phyloP scores from a whole-genome alignment of 2,113 vertebrate genomes.

The Prunella fulvescens region DNA sequence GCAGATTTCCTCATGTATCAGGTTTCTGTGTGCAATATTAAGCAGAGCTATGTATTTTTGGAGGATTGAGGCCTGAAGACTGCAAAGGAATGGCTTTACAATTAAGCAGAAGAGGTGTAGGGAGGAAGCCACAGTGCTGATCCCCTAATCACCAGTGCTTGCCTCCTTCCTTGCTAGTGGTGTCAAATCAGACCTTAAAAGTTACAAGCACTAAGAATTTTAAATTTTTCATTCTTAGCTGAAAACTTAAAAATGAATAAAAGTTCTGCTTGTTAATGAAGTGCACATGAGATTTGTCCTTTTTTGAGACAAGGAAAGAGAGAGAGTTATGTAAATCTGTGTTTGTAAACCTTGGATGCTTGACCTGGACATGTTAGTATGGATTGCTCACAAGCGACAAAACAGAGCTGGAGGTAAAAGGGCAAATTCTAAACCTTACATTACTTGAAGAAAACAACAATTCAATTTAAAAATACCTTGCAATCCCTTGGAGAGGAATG shows the following conservation, averaged over 20 bases:
- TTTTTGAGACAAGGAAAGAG: background rate
- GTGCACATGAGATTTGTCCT: background rate
- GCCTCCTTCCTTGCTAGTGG: background rate
- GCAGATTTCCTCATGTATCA: background rate
- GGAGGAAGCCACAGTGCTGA: background rate
- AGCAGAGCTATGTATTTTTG: background rate
- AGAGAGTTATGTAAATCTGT: background rate
- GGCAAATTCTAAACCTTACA: background rate
- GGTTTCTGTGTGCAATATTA: background rate
- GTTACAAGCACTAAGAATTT: background rate
- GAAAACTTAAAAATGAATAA: background rate
- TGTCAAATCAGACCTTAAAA: background rate
- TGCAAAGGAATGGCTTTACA: background rate
- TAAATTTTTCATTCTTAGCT: background rate
- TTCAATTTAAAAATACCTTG: conserved; percentile 35
- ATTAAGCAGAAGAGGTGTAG: background rate
- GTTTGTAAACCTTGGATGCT: background rate
- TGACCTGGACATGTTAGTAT: background rate
- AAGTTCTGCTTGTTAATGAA: background rate
- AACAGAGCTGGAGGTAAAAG: background rate
- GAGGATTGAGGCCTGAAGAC: background rate
- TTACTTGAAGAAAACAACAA: background rate
- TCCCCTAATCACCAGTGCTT: background rate
- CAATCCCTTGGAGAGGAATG: background rate
- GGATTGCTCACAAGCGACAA: fast-evolving